phyloP scores from a whole-genome alignment of 2,888 invertebrate genomes.

The Rhagonycha lutea region DNA sequence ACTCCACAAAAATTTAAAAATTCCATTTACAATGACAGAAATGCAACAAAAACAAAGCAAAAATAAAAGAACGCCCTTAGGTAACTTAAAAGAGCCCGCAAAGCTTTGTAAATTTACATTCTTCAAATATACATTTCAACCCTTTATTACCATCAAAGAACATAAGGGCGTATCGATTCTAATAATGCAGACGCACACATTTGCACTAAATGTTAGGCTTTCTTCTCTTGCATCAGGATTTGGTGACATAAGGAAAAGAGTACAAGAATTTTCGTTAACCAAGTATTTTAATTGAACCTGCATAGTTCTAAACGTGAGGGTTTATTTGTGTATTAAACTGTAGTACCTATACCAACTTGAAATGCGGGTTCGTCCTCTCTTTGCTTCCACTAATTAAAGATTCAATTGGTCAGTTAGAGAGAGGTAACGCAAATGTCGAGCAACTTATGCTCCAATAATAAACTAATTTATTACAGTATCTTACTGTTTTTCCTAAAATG shows the following conservation, averaged over 20 bases:
- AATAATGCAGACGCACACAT: slow-evolving; percentile 32
- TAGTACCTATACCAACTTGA: slow-evolving; percentile 51
- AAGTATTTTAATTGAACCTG: slow-evolving; percentile 3
- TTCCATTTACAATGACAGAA: slow-evolving; percentile 15
- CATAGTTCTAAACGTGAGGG: slow-evolving; percentile 23
- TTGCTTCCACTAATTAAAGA: slow-evolving; percentile 55
- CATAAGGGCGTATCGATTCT: slow-evolving; percentile 43
- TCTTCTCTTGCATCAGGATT: slow-evolving; percentile 10
- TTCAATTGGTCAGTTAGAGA: slow-evolving; percentile 37
- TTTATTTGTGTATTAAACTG: slow-evolving; percentile 42
- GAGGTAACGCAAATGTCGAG: slow-evolving; percentile 9
- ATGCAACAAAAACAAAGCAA: slow-evolving; percentile 28
- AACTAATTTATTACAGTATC: too few species aligned
- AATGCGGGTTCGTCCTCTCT: slow-evolving; percentile 51
- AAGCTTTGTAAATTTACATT: slow-evolving; percentile 45
- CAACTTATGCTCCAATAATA: neutral
- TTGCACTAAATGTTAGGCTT: slow-evolving; percentile 13
- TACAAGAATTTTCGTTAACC: slow-evolving; percentile 14
- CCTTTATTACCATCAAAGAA: slow-evolving; percentile 44
- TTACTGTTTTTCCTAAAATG: too few species aligned
- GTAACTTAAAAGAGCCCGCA: slow-evolving; percentile 41
- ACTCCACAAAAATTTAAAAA: slow-evolving; percentile 25
- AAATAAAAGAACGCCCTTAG: slow-evolving; percentile 37
- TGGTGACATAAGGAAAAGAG: slow-evolving; percentile 19
- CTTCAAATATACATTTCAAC: slow-evolving; percentile 46